A percentile compares a stretch with the other conserved stretches of the same genome.
phyloP scores from a whole-genome alignment of 2,113 vertebrate genomes.

The Corydoras maculifer region DNA sequence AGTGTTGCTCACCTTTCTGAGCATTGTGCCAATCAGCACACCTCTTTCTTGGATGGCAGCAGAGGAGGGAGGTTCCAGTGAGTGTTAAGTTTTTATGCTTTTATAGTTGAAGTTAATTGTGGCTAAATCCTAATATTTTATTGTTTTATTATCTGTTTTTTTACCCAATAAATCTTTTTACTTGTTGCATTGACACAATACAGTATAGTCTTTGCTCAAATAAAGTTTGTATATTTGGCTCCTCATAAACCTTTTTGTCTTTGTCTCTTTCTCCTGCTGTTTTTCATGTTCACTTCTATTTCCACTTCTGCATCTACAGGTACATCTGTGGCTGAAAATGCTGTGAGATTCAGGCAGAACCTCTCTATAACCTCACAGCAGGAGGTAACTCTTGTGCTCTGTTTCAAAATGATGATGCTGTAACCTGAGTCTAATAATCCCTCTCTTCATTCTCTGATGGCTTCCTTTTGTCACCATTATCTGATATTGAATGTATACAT shows the following conservation, averaged over 20 bases:
- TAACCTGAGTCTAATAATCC: slow-evolving; percentile 49
- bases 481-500: slow-evolving; percentile 23
- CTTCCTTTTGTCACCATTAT: slow-evolving; percentile 27
- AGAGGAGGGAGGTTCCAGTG: slow-evolving; percentile 53
- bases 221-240: background rate
- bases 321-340: slow-evolving; percentile 26
- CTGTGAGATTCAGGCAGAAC: slow-evolving; percentile 4
- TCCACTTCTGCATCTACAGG: slow-evolving; percentile 10
- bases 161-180: no score
- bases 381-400: slow-evolving; percentile 40
- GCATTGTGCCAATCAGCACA: slow-evolving; percentile 46
- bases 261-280: background rate
- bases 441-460: slow-evolving; percentile 38
- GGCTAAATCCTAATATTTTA: slow-evolving; percentile 10
- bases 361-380: slow-evolving; percentile 35
- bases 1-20: slow-evolving; percentile 49
- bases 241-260: background rate
- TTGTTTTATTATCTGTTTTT: slow-evolving; percentile 2
- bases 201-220: background rate
- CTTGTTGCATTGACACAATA: no score
- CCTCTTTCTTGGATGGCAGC: slow-evolving; percentile 52
- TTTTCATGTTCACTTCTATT: no score
- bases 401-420: slow-evolving; percentile 38
- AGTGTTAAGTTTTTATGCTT: slow-evolving; percentile 25
- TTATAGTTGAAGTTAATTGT: slow-evolving; percentile 1